These are phyloP conservation scores for Procambarus clarkii DNA, from an alignment of 1,140 invertebrate species.

Conservation along the genomic window DNA sequence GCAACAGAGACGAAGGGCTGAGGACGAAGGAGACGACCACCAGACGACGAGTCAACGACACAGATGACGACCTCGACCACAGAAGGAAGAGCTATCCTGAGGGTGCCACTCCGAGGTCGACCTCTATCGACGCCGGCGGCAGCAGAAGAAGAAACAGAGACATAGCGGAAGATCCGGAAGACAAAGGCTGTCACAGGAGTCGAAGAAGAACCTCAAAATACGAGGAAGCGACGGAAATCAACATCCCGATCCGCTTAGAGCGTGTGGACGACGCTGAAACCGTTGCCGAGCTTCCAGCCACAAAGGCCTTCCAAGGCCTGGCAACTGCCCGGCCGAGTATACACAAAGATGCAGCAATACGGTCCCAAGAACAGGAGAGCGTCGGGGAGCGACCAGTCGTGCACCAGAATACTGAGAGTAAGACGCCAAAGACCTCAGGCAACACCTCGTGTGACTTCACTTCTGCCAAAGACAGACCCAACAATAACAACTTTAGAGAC, in stretches of 20 bases:
- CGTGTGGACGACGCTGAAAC: not conserved
- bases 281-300: not conserved
- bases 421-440: not conserved
- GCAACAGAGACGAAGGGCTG: not conserved
- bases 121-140: not conserved
- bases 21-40: not conserved
- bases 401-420: not conserved
- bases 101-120: not conserved
- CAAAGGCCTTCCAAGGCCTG: not conserved
- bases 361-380: not conserved
- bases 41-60: conserved; percentile 27
- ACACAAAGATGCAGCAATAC: not conserved
- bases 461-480: not conserved
- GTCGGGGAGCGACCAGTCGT: not conserved
- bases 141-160: conserved; percentile 34
- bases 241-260: conserved; percentile 48
- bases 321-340: not conserved
- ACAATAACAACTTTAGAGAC: not conserved
- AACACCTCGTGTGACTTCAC: not conserved
- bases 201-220: conserved; percentile 49
- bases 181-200: conserved; percentile 32
- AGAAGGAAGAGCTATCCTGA: conserved; percentile 45
- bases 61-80: not conserved
- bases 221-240: conserved; percentile 49
- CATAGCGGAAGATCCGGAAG: conserved; percentile 22